A percentile compares a stretch with the other conserved stretches of the same genome.
Conservation (phyloP, 2,797 vertebrate species). For the Astyanax mexicanus region DNA sequence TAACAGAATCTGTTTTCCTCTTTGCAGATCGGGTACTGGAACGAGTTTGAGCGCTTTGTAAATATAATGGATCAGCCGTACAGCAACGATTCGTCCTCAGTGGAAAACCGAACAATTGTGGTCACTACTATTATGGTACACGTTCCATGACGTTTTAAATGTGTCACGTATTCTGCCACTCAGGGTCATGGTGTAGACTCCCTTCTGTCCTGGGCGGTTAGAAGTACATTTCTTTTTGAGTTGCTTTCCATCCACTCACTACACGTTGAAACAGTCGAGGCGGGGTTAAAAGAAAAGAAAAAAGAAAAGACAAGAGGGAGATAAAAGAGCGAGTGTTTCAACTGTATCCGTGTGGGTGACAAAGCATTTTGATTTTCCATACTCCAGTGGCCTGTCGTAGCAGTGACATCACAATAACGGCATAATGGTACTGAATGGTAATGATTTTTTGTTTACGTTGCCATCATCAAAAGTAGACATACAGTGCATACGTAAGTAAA, state of each 20-base stretch:
- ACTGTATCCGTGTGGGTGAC: conserved; percentile 87
- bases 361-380: conserved; percentile 87
- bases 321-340: conserved; percentile 78
- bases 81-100: conserved; percentile 92
- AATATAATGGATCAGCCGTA: conserved; percentile 91
- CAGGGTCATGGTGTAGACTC: conserved; percentile 87
- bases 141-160: conserved; percentile 85
- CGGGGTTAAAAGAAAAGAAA: conserved; percentile 5
- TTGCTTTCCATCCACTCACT: conserved; percentile 88
- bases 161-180: conserved; percentile 87
- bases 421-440: conserved; percentile 82
- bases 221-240: conserved; percentile 85
- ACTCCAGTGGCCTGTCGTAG: conserved; percentile 89
- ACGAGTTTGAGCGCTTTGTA: conserved; percentile 96
- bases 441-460: conserved; percentile 68
- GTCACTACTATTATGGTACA: conserved; percentile 99
- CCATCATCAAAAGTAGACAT: conserved; percentile 79
- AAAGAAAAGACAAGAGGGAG: conserved; percentile 24
- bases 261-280: conserved; percentile 84
- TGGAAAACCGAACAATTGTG: conserved; percentile 99
- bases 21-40: conserved; percentile 98
- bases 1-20: conserved; percentile 64
- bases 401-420: conserved; percentile 88
- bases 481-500: conserved; percentile 83
- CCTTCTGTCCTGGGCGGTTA: conserved; percentile 87